These are phyloP conservation scores for Dryas iulia DNA, from an alignment of 1,140 invertebrate species.

Conservation along the genomic window DNA sequence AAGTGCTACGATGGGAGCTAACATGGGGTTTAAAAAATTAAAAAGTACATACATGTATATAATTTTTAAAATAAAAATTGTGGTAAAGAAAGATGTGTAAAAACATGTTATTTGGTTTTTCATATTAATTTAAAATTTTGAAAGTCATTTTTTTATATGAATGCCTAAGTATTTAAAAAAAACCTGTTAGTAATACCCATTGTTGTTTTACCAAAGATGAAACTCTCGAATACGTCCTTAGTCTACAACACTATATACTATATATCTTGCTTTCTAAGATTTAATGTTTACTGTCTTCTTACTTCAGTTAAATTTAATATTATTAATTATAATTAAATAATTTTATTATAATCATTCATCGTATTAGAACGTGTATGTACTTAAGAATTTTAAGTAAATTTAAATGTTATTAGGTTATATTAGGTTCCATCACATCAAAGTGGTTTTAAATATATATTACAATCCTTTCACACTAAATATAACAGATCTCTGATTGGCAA, in stretches of 20 bases:
- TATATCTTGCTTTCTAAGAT: constrained; percentile 11
- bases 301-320: neutral
- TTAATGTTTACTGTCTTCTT: neutral
- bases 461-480: neutral
- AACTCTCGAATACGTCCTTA: constrained; percentile 14
- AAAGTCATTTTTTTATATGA: no score
- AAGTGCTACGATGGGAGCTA: constrained; percentile 22
- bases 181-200: constrained; percentile 9
- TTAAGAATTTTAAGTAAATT: neutral
- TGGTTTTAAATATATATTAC: neutral
- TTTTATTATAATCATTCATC: neutral
- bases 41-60: neutral
- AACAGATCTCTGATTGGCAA: neutral
- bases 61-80: no score
- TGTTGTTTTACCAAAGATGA: constrained; percentile 25
- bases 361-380: neutral
- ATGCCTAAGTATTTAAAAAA: neutral
- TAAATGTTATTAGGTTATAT: neutral
- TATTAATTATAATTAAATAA: neutral
- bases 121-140: no score
- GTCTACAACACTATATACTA: neutral
- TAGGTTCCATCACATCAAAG: neutral
- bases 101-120: no score
- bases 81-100: no score
- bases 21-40: constrained; percentile 4